Percentiles rank a stretch among this genome's conserved stretches.
Evolutionary conservation across 92 coral and sea anemone genomes (phyloP).

Genomic region (Parazoanthus swiftii): DNA sequence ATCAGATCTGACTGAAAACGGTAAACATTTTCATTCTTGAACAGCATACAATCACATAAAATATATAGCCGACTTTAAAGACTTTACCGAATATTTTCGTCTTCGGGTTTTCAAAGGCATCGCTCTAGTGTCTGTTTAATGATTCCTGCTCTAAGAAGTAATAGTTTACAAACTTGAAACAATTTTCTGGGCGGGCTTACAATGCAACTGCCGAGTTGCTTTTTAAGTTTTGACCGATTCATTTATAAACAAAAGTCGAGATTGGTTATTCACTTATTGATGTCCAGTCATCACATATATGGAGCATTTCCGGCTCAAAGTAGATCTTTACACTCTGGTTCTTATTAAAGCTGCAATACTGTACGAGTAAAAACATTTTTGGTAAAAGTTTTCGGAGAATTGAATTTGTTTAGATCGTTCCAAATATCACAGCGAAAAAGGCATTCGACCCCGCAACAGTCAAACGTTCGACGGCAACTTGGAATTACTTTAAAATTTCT

Average conservation of each 20-base stretch:
- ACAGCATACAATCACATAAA: neutral
- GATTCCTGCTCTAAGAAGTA: neutral
- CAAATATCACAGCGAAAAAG: neutral
- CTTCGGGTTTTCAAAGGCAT: neutral
- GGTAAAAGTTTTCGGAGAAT: neutral
- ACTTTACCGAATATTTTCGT: neutral
- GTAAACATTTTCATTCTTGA: neutral
- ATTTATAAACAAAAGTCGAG: constrained; percentile 19
- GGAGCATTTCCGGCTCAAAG: constrained; percentile 31
- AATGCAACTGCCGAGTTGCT: constrained; percentile 5
- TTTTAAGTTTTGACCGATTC: neutral
- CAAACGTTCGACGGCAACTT: neutral
- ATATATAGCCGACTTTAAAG: neutral
- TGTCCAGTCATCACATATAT: neutral
- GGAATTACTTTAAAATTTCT: neutral
- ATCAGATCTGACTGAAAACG: neutral
- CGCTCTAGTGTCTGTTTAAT: neutral
- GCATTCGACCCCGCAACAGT: constrained; percentile 24
- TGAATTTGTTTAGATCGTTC: neutral
- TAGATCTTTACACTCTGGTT: neutral
- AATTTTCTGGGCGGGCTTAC: neutral
- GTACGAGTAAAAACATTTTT: neutral
- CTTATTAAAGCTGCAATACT: neutral
- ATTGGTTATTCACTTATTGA: neutral
- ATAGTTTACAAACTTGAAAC: neutral